Evolutionary conservation across 2,888 invertebrate genomes (phyloP).

Genomic region (Mimachlamys varia): DNA sequence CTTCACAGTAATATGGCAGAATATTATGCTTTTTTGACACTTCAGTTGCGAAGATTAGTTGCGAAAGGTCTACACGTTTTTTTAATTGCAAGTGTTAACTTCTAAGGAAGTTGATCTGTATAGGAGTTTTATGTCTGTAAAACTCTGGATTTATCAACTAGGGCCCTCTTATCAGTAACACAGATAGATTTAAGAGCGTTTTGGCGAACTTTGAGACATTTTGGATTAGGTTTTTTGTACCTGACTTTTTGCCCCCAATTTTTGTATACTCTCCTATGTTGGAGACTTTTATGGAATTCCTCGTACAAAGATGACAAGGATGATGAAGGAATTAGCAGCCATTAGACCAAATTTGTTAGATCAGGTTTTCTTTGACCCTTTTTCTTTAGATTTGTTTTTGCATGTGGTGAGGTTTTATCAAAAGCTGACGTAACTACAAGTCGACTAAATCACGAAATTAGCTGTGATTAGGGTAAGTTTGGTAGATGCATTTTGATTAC

Average conservation of each 20-base stretch:
- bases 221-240: conserved; percentile 14
- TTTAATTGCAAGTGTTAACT: neutral
- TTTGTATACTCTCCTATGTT: neutral
- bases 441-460: conserved; percentile 7
- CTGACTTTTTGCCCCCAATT: neutral
- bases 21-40: conserved; percentile 31
- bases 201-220: conserved; percentile 11
- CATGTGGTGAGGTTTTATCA: conserved; percentile 31
- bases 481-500: conserved; percentile 12
- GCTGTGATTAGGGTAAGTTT: neutral
- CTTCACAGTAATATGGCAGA: conserved; percentile 29
- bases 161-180: neutral
- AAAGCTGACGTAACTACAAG: conserved; percentile 7
- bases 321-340: neutral
- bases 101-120: neutral
- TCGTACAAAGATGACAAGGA: neutral
- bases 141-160: neutral
- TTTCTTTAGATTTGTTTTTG: conserved; percentile 20
- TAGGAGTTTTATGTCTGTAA: conserved; percentile 5
- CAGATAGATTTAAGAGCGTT: neutral
- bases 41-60: conserved; percentile 9
- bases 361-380: neutral
- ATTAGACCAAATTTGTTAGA: conserved; percentile 20
- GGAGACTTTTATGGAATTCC: neutral
- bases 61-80: conserved; percentile 16